Conservation (phyloP, 2,888 invertebrate genomes). For the Volucella bombylans region DNA sequence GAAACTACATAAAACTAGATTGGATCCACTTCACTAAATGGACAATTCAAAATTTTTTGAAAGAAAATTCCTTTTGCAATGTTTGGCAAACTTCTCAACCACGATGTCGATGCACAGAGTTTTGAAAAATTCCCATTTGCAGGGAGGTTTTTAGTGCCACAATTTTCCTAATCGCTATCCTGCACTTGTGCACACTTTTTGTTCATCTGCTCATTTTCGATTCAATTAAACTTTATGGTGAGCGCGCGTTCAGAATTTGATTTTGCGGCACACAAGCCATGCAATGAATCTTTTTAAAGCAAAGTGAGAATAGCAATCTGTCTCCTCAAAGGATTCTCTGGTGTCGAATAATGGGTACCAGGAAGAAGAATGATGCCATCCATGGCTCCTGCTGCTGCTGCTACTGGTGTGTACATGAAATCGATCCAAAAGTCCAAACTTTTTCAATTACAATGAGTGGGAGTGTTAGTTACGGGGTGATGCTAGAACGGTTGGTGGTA, state of each 20-base stretch:
- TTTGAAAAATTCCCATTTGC: background rate
- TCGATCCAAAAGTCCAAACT: constrained; percentile 63
- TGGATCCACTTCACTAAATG: no score
- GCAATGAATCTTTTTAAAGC: constrained; percentile 7
- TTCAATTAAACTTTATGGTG: constrained; percentile 53
- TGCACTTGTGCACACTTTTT: constrained; percentile 33
- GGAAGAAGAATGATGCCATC: constrained; percentile 24
- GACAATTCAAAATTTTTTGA: no score
- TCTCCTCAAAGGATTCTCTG: constrained; percentile 7
- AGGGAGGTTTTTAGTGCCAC: no score
- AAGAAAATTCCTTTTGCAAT: no score
- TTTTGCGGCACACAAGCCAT: constrained; percentile 34
- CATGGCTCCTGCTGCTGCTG: no score
- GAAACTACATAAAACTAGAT: no score
- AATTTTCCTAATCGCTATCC: constrained; percentile 18
- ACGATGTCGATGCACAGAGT: background rate
- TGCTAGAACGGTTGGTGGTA: background rate
- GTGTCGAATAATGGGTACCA: background rate
- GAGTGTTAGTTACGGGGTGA: constrained; percentile 1
- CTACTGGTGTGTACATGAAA: constrained; percentile 29
- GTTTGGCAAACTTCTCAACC: background rate
- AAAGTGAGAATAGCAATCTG: constrained; percentile 8
- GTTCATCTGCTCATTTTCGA: constrained; percentile 43
- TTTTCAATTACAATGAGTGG: constrained; percentile 64
- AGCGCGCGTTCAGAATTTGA: constrained; percentile 36